These are phyloP conservation scores for Agonopterix alstromeriana DNA, from an alignment of 2,888 invertebrate genomes.

Conservation along the genomic window DNA sequence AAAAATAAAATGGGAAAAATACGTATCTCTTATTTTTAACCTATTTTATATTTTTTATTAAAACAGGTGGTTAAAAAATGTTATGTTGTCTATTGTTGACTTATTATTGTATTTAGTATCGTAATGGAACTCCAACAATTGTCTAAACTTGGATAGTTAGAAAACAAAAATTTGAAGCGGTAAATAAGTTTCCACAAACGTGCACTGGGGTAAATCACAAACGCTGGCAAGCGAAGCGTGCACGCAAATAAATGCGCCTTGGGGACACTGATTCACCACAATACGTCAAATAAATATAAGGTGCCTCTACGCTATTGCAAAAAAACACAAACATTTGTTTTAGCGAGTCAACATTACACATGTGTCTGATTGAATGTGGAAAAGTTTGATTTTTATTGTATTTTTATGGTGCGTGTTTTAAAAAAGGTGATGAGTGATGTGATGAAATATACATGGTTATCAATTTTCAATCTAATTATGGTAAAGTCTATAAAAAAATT, in stretches of 20 bases:
- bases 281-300: slow-evolving; percentile 54
- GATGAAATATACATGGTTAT: too few species aligned
- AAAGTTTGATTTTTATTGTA: neutral
- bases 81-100: too few species aligned
- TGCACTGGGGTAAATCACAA: slow-evolving; percentile 43
- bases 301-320: slow-evolving; percentile 30
- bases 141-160: neutral
- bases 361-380: slow-evolving; percentile 19
- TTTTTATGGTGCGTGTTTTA: neutral
- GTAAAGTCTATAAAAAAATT: neutral
- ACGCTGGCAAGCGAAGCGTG: slow-evolving; percentile 48
- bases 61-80: too few species aligned
- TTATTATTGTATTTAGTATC: too few species aligned
- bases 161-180: neutral
- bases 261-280: slow-evolving; percentile 58
- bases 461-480: neutral
- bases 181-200: neutral
- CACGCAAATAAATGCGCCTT: slow-evolving; percentile 61
- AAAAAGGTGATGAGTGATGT: too few species aligned
- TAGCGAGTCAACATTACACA: slow-evolving; percentile 34
- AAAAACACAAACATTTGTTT: slow-evolving; percentile 44
- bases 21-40: too few species aligned
- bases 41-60: too few species aligned
- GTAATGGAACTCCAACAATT: too few species aligned
- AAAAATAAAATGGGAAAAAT: too few species aligned